Percentiles rank a stretch among this genome's conserved stretches.
These are phyloP conservation scores for Serrognathus titanus DNA, from an alignment of 2,888 invertebrate species.

Conservation along the genomic window DNA sequence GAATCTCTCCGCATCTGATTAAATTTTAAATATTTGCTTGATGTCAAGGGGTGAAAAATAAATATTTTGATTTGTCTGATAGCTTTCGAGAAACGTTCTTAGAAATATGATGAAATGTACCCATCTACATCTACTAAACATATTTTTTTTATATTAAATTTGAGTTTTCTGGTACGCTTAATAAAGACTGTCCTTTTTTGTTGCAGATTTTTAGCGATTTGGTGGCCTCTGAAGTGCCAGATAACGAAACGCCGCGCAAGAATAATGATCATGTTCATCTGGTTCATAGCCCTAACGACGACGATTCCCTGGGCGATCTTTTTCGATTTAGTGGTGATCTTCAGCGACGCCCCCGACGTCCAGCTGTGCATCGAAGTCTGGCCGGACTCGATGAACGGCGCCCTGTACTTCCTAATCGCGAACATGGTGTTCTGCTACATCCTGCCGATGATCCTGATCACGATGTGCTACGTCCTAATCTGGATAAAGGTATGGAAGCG, in stretches of 20 bases:
- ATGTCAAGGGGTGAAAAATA: no score
- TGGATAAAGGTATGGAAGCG: constrained; percentile 83
- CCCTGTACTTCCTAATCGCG: constrained; percentile 83
- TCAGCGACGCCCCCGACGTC: constrained; percentile 71
- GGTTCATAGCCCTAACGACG: constrained; percentile 80
- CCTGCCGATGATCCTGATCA: constrained; percentile 85
- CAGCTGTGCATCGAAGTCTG: constrained; percentile 79
- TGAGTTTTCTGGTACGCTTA: no score
- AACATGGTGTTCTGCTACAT: constrained; percentile 89
- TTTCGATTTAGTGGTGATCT: constrained; percentile 76
- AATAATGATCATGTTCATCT: constrained; percentile 84
- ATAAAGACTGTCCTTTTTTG: background rate
- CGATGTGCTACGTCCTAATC: constrained; percentile 87
- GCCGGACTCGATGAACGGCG: constrained; percentile 79
- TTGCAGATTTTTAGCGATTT: constrained; percentile 91
- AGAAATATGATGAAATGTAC: no score
- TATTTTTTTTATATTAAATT: no score
- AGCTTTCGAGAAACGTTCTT: no score
- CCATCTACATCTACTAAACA: no score
- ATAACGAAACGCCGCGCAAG: constrained; percentile 86
- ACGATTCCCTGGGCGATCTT: constrained; percentile 90
- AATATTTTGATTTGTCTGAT: no score
- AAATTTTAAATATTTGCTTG: no score
- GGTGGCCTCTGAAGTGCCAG: constrained; percentile 90
- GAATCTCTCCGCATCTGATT: no score